Percentiles rank a stretch among this genome's conserved stretches.
These are phyloP conservation scores for Eidolon helvum DNA, from an alignment of 2,113 vertebrate species.

Conservation along the genomic window DNA sequence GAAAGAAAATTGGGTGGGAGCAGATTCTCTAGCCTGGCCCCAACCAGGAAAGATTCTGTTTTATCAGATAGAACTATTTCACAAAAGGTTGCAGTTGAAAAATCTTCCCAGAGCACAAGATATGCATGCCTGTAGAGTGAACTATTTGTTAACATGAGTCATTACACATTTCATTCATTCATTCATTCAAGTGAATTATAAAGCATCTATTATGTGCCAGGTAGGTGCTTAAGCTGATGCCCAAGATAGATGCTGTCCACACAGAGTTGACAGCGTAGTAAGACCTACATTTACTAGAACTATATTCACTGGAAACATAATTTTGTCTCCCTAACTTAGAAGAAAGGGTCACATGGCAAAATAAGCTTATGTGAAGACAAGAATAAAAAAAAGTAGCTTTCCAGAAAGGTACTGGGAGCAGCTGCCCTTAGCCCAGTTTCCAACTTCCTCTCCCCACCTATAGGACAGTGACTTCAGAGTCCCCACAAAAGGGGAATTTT, in stretches of 20 bases:
- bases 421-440: background rate
- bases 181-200: background rate
- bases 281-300: background rate
- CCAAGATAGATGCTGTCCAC: background rate
- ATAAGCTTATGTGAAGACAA: background rate
- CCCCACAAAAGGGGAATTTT: background rate
- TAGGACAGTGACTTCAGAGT: background rate
- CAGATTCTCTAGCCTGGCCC: background rate
- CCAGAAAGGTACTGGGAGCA: background rate
- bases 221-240: background rate
- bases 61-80: background rate
- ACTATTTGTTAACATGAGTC: background rate
- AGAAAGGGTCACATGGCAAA: background rate
- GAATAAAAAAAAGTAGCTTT: background rate
- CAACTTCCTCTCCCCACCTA: background rate
- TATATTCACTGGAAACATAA: background rate
- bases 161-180: background rate
- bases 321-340: background rate
- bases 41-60: background rate
- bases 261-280: accelerated
- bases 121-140: background rate
- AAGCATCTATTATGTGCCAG: background rate
- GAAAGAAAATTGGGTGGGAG: background rate
- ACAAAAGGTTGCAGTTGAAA: background rate
- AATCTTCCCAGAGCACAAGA: background rate